Base-by-base conservation (phyloP, 2,113 vertebrate genomes). In the Brachirus orientalis region DNA sequence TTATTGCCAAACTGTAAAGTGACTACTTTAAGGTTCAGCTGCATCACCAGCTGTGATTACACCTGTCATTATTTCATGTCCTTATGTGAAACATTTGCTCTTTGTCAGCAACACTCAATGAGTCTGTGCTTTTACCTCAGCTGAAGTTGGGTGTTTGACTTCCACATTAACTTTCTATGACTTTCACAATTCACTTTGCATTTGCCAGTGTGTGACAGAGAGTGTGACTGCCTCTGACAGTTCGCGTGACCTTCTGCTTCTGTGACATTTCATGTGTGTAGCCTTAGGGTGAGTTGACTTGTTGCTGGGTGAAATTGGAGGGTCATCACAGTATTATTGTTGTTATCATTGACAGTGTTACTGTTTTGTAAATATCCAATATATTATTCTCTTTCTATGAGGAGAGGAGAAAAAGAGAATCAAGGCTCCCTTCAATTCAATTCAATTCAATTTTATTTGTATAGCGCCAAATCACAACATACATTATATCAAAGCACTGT, bases 71-170 rank as follows among this genome's bases (percentile, higher is more conserved):
- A 28, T 28, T 28, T 28, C 3, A 28, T 28, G 28, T 28, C 28
- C 28, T 28, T 28, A 28, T 28, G 28, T 28, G 6, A 28, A 28
- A 28, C 28, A 28, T 1, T 28, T 28, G 28, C 28, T 28, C 28
- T 28, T 28, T 28, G 28, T 28, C 28, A 28, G 28, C 28, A 28
- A 28, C 28, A 28, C 28, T 28, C 28, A 28, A 28, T 28, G 28
- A 28, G 28, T 28, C 28, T 28, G 28, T 28, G 28, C 28, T 28
- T 4, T 28, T 28, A 51, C 60, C 55, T 63, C 36, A 74, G 64
- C 62, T 45, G 47, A 79, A 74, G 46, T 70, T 73, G 47, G 20
- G 62, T 69, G 64, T 73, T 77, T 70, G 68, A 77, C 70, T 72
- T 68, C 52, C 48, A 48, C 17, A 65, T 63, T 70, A 72, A 77